phyloP scores from a whole-genome alignment of 2,113 vertebrate species.

The Bothrops jararaca region DNA sequence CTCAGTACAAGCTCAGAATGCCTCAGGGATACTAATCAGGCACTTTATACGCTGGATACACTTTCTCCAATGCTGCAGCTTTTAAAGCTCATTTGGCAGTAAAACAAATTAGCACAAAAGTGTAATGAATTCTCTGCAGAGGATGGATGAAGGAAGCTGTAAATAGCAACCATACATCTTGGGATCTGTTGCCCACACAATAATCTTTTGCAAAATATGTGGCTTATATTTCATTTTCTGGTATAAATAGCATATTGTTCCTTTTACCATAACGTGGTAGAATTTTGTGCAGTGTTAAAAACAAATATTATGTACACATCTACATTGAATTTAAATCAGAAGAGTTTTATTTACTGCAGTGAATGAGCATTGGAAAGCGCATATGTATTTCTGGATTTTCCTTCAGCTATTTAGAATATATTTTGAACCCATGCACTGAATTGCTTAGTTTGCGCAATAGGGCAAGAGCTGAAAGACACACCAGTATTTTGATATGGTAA shows the following conservation, averaged over 20 bases:
- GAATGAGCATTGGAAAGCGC: neutral
- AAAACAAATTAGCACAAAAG: slow-evolving; percentile 2
- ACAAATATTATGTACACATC: neutral
- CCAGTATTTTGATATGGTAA: neutral
- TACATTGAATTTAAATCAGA: neutral
- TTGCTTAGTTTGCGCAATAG: neutral
- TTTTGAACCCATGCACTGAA: neutral
- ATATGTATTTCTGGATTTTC: neutral
- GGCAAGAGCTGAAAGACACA: neutral
- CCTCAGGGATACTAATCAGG: neutral
- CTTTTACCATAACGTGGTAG: neutral
- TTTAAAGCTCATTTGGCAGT: slow-evolving; percentile 7
- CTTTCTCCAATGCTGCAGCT: neutral
- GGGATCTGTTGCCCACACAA: neutral
- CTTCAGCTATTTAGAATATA: neutral
- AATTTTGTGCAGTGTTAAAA: neutral
- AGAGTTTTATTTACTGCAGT: neutral
- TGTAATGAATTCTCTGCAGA: neutral
- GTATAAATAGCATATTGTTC: neutral
- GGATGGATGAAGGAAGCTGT: neutral
- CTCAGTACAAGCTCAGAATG: neutral
- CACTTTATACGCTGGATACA: neutral
- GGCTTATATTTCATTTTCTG: neutral
- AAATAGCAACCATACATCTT: slow-evolving; percentile 12
- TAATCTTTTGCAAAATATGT: neutral